phyloP scores from a whole-genome alignment of 2,888 invertebrate species.

The Aphodius sticticus region DNA sequence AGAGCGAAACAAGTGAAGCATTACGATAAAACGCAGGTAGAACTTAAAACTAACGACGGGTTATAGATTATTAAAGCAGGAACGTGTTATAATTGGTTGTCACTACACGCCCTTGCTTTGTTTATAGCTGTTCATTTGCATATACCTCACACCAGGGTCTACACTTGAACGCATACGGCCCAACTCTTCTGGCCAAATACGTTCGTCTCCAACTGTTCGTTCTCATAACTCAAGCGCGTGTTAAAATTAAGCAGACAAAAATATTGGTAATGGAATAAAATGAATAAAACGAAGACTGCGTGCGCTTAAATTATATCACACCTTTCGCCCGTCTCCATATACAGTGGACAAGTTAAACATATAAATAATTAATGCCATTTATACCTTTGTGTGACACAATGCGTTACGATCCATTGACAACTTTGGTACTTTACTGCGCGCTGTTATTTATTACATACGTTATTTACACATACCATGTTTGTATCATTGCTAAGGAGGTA shows the following conservation, averaged over 20 bases:
- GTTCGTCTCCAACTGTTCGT: constrained; percentile 35
- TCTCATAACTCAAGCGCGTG: constrained; percentile 31
- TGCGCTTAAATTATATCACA: constrained; percentile 29
- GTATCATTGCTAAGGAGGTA: neutral
- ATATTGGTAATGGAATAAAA: constrained; percentile 34
- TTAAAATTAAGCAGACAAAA: constrained; percentile 36
- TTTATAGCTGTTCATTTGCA: constrained; percentile 54
- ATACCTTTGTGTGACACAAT: neutral
- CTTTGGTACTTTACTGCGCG: constrained; percentile 15
- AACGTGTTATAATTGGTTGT: constrained; percentile 55
- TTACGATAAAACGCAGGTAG: constrained; percentile 37
- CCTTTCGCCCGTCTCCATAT: constrained; percentile 29
- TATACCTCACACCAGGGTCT: constrained; percentile 44
- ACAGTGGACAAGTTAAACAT: constrained; percentile 24
- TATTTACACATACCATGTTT: neutral
- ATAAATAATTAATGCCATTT: constrained; percentile 25
- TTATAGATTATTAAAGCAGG: constrained; percentile 46
- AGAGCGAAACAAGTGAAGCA: constrained; percentile 32
- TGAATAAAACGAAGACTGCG: constrained; percentile 20
- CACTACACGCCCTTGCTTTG: constrained; percentile 54
- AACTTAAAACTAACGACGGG: constrained; percentile 43
- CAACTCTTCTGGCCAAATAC: constrained; percentile 27
- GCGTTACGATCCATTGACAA: constrained; percentile 7
- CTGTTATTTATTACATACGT: neutral
- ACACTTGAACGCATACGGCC: constrained; percentile 31